Conservation (phyloP, 2,888 invertebrate species). For the Bombyx huttoni region DNA sequence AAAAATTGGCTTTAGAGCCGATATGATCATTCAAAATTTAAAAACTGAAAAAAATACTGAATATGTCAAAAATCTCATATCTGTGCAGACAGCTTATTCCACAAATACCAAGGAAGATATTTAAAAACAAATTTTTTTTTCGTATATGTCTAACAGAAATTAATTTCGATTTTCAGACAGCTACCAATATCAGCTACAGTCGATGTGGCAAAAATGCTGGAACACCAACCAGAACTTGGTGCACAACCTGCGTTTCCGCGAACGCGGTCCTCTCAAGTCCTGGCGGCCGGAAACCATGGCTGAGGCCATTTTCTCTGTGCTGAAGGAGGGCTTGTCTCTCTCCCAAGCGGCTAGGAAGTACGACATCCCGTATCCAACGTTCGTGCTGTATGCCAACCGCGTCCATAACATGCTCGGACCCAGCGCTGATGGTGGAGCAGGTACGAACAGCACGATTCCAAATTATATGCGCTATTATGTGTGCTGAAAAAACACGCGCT, state of each 20-base stretch:
- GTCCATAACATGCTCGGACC: slow-evolving; percentile 96
- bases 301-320: slow-evolving; percentile 92
- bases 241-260: slow-evolving; percentile 91
- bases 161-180: slow-evolving; percentile 79
- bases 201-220: slow-evolving; percentile 97
- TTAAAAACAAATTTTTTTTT: not conserved
- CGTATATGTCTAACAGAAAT: slow-evolving; percentile 2
- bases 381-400: slow-evolving; percentile 92
- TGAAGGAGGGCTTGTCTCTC: slow-evolving; percentile 89
- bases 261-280: slow-evolving; percentile 92
- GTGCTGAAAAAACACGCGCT: not conserved
- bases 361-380: slow-evolving; percentile 95
- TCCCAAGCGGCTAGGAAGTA: slow-evolving; percentile 94
- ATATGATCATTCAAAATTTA: too few species aligned
- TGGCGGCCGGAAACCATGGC: slow-evolving; percentile 97
- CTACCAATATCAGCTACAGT: slow-evolving; percentile 95
- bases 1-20: too few species aligned
- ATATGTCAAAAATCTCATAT: too few species aligned
- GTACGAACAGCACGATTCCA: slow-evolving; percentile 57
- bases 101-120: too few species aligned
- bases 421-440: slow-evolving; percentile 91
- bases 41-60: too few species aligned
- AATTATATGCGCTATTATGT: not conserved
- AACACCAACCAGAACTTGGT: slow-evolving; percentile 93
- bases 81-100: too few species aligned